Evolutionary conservation across 1,140 invertebrate genomes (phyloP), one percentile per base, ranked within the genome.

Genomic region (Lineus longissimus): DNA sequence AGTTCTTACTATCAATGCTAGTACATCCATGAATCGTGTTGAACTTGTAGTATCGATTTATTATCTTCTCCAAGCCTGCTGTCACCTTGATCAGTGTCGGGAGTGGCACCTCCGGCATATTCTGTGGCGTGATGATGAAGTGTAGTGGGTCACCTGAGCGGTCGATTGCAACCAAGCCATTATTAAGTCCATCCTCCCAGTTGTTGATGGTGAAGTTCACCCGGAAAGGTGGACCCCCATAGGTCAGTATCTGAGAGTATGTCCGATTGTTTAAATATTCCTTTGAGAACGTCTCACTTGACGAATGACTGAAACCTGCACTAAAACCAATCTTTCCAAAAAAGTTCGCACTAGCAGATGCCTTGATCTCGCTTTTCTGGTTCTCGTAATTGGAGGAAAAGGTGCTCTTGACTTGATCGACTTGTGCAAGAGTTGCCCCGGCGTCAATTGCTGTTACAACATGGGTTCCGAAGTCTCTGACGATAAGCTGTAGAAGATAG

Each of bases 401-500:
- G 2, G 60, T 23, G 36, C 55, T 55, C 9, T 57, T 60, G 11
- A 73, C n/a, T 19, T 68, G 64, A n/a, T n/a, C n/a, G n/a, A n/a
- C n/a, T n/a, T n/a, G n/a, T n/a, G n/a, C n/a, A n/a, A n/a, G n/a
- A n/a, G 40, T 73, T 6, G 73, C 74, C 2, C 74, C 74, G 0
- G 70, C 71, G 51, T 73, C 70, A 11, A 72, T 59, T 30, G 65
- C 61, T n/a, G 66, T 72, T 17, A 70, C 56, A 29, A 73, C 61
- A 62, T 76, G 74, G 2, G 74, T 76, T 19, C 74, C 74, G 54
- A 70, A 76, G 41, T 76, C 73, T 19, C 74, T 55, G 7, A n/a
- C n/a, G n/a, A n/a, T n/a, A n/a, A n/a, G n/a, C n/a, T n/a, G n/a
- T n/a, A n/a, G n/a, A n/a, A n/a, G n/a, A n/a, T n/a, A n/a, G n/a